Conservation (phyloP, 2,113 vertebrate genomes). For the Mesoclemmys tuberculata region DNA sequence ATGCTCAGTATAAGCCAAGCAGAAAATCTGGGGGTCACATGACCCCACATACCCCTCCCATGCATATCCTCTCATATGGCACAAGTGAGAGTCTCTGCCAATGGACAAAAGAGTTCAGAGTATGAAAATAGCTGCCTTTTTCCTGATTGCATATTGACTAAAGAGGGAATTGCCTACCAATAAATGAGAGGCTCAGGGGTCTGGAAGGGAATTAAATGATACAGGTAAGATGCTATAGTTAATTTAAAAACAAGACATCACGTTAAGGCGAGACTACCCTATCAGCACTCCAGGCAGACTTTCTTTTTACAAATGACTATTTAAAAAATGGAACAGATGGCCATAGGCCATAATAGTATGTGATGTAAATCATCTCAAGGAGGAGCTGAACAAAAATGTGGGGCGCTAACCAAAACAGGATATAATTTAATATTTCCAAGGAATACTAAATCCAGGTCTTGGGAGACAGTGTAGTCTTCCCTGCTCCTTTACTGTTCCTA, state of each 20-base stretch:
- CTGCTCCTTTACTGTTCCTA: not conserved
- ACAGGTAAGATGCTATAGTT: not conserved
- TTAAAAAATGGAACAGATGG: not conserved
- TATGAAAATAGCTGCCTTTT: too few relatives aligned
- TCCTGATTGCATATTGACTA: rapidly evolving
- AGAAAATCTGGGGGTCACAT: too few relatives aligned
- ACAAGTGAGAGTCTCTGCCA: not conserved
- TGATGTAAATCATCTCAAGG: rapidly evolving
- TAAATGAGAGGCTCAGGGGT: rapidly evolving
- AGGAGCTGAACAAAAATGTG: not conserved
- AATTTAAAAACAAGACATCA: rapidly evolving
- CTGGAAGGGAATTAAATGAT: rapidly evolving
- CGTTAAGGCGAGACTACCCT: rapidly evolving
- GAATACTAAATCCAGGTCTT: not conserved
- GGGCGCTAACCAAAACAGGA: rapidly evolving
- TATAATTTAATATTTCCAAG: not conserved
- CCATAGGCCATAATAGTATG: too few relatives aligned
- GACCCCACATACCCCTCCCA: too few relatives aligned
- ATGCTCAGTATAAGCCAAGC: too few relatives aligned
- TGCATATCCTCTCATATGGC: rapidly evolving
- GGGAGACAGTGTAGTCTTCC: not conserved
- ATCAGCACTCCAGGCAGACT: rapidly evolving
- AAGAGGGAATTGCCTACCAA: rapidly evolving
- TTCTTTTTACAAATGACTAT: not conserved
- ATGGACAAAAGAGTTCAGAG: rapidly evolving